Percentiles rank a stretch among this genome's conserved stretches.
These are phyloP conservation scores for Bufotes viridis DNA, from an alignment of 2,797 vertebrate species.

Conservation along the genomic window DNA sequence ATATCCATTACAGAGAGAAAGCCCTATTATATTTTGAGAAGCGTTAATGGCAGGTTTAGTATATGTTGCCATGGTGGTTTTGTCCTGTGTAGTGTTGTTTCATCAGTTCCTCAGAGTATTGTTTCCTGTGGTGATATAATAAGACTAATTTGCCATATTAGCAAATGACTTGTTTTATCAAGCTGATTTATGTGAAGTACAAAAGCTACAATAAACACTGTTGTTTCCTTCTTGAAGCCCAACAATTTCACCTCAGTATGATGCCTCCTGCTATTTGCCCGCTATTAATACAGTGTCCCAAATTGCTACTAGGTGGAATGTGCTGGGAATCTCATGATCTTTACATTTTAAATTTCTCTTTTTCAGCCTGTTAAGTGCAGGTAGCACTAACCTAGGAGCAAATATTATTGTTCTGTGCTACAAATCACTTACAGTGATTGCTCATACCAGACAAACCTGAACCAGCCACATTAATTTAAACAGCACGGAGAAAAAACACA, in stretches of 20 bases:
- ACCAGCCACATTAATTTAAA: too few relatives aligned
- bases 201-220: constrained; percentile 56
- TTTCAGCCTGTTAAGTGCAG: neutral
- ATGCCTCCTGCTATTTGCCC: constrained; percentile 47
- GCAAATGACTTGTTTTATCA: constrained; percentile 62
- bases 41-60: constrained; percentile 50
- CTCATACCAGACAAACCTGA: too few relatives aligned
- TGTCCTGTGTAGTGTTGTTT: constrained; percentile 53
- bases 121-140: constrained; percentile 60
- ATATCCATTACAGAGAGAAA: constrained; percentile 45
- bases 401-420: neutral
- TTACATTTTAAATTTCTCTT: neutral
- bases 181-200: constrained; percentile 57
- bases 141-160: constrained; percentile 61
- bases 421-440: too few relatives aligned
- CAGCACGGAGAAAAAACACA: too few relatives aligned
- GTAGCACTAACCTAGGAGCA: too few relatives aligned
- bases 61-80: constrained; percentile 53
- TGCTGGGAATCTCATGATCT: constrained; percentile 18
- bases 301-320: constrained; percentile 28
- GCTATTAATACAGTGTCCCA: constrained; percentile 37
- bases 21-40: constrained; percentile 52
- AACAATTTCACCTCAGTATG: constrained; percentile 45
- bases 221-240: constrained; percentile 45
- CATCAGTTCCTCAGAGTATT: constrained; percentile 45